These are phyloP conservation scores for Aspidiotus destructor DNA, from an alignment of 2,888 invertebrate species.

Conservation along the genomic window DNA sequence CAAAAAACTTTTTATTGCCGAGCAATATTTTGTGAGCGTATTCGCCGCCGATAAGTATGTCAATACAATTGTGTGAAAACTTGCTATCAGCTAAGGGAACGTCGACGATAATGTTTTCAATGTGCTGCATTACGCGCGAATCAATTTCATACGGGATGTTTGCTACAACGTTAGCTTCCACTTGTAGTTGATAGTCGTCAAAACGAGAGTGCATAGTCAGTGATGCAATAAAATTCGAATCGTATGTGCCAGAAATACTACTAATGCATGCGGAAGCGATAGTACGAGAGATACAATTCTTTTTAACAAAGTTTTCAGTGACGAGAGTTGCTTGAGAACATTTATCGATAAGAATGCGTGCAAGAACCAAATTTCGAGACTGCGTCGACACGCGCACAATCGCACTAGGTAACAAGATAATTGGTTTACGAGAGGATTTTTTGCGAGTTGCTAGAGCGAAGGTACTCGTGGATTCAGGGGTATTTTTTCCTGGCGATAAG, in stretches of 20 bases:
- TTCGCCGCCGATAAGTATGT: conserved; percentile 13
- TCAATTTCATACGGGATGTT: conserved; percentile 3
- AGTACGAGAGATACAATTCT: background rate
- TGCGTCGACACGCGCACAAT: too few species aligned
- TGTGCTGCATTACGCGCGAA: background rate
- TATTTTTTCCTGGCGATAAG: too few species aligned
- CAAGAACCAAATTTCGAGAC: too few species aligned
- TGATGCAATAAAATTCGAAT: background rate
- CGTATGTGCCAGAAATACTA: too few species aligned
- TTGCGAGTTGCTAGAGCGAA: too few species aligned
- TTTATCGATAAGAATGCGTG: too few species aligned
- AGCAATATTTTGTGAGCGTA: too few species aligned
- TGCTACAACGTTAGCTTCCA: conserved; percentile 15
- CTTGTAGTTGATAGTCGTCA: background rate
- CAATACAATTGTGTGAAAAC: background rate
- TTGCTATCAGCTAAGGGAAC: background rate
- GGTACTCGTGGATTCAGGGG: too few species aligned
- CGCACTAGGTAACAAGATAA: too few species aligned
- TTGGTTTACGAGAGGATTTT: too few species aligned
- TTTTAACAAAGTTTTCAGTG: background rate
- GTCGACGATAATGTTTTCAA: background rate
- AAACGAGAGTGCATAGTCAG: conserved; percentile 11
- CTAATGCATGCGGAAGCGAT: background rate
- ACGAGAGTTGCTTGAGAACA: background rate
- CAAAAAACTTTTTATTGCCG: too few species aligned